Percentiles rank a stretch among this genome's conserved stretches.
These are phyloP conservation scores for Trachymyrmex septentrionalis DNA, from an alignment of 1,140 invertebrate genomes.

Conservation along the genomic window DNA sequence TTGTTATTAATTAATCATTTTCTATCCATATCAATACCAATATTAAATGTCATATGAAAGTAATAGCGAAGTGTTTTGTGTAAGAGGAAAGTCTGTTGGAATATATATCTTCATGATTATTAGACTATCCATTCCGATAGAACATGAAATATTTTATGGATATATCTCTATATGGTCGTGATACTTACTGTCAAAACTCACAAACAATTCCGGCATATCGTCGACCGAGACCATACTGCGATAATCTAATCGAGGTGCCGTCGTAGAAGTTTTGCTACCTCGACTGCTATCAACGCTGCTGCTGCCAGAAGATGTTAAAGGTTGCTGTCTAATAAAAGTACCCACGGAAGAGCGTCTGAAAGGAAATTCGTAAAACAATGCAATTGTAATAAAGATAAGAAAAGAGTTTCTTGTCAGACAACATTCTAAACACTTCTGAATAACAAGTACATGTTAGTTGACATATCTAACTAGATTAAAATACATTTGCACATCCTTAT, in stretches of 20 bases:
- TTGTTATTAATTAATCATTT: slow-evolving; percentile 36
- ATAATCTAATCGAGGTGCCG: slow-evolving; percentile 93
- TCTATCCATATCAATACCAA: slow-evolving; percentile 15
- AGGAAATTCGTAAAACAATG: slow-evolving; percentile 70
- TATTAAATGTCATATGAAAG: slow-evolving; percentile 20
- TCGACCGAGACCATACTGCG: slow-evolving; percentile 97
- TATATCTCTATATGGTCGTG: neutral
- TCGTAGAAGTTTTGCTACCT: slow-evolving; percentile 87
- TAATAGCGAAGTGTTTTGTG: slow-evolving; percentile 41
- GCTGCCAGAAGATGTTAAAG: slow-evolving; percentile 83
- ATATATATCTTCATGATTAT: slow-evolving; percentile 57
- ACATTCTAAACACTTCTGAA: slow-evolving; percentile 43
- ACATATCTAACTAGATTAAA: neutral
- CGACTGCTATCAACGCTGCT: slow-evolving; percentile 87
- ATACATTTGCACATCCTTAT: slow-evolving; percentile 19
- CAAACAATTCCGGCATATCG: slow-evolving; percentile 97
- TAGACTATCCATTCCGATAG: slow-evolving; percentile 66
- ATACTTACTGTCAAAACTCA: slow-evolving; percentile 96
- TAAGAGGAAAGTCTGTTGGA: slow-evolving; percentile 44
- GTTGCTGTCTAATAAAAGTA: slow-evolving; percentile 90
- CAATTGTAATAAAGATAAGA: slow-evolving; percentile 3
- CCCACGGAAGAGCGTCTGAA: slow-evolving; percentile 93
- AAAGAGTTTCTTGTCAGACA: neutral
- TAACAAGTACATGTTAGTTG: slow-evolving; percentile 30
- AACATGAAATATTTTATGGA: slow-evolving; percentile 51